phyloP scores from a whole-genome alignment of 2,113 vertebrate species.

The Melanostigma gelatinosum region DNA sequence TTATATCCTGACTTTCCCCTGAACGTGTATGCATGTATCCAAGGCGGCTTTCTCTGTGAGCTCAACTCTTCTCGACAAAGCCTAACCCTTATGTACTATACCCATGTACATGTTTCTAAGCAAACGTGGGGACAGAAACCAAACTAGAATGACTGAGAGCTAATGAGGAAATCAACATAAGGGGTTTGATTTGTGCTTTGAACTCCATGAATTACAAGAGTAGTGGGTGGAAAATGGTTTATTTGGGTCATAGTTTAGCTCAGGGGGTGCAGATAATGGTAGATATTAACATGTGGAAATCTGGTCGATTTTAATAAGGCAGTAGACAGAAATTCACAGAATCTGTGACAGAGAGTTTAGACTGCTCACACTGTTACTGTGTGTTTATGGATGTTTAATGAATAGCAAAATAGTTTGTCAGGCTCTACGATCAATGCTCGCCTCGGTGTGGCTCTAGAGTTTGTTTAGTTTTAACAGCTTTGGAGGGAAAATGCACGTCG shows the following conservation, averaged over 20 bases:
- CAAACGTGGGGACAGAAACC: not conserved
- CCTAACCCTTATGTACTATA: not conserved
- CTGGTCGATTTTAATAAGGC: not conserved
- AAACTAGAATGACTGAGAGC: not conserved
- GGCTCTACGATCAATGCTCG: not conserved
- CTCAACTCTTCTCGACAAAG: too few species aligned
- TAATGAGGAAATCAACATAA: not conserved
- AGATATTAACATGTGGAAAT: not conserved
- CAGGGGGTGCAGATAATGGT: not conserved
- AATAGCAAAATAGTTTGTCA: not conserved
- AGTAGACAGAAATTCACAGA: not conserved
- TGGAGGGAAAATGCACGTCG: not conserved
- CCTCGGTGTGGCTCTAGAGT: not conserved
- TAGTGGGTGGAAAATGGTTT: not conserved
- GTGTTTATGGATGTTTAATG: not conserved
- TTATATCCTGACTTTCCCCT: too few species aligned
- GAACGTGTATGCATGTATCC: too few species aligned
- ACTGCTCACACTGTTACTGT: not conserved
- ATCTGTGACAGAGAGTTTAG: not conserved
- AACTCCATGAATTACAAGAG: not conserved
- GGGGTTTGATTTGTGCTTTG: not conserved
- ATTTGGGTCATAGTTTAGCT: not conserved
- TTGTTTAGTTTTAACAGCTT: not conserved
- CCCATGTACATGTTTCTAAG: not conserved
- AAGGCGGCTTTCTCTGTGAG: too few species aligned